Percentiles rank a stretch among this genome's conserved stretches.
phyloP scores from a whole-genome alignment of 2,797 vertebrate genomes.

The Babyrousa celebensis region DNA sequence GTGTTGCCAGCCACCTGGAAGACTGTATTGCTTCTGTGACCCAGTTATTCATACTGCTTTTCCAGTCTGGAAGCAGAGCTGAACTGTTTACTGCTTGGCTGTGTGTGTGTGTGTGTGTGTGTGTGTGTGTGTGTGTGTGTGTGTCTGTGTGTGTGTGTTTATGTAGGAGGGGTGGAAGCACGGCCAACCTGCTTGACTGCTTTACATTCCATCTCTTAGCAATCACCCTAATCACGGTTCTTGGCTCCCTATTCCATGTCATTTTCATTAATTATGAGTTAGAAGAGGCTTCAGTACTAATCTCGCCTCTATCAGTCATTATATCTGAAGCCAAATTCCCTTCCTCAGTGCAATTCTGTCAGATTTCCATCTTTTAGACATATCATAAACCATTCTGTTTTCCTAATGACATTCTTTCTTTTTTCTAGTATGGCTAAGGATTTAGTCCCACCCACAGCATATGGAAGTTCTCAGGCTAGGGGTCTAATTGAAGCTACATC shows the following conservation, averaged over 20 bases:
- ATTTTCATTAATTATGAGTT: conserved; percentile 61
- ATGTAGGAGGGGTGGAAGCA: neutral
- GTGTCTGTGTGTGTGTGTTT: neutral
- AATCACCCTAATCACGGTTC: neutral
- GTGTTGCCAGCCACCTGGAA: neutral
- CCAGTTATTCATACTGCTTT: neutral
- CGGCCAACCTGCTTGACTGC: conserved; percentile 41
- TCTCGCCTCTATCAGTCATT: neutral
- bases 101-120: neutral
- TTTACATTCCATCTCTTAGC: conserved; percentile 56
- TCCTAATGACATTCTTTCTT: neutral
- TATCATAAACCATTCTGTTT: neutral
- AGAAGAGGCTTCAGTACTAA: conserved; percentile 27
- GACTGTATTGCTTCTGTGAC: neutral
- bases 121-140: neutral
- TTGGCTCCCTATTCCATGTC: neutral
- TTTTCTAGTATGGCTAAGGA: neutral
- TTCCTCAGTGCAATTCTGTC: neutral
- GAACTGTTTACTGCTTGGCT: neutral
- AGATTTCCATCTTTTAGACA: neutral
- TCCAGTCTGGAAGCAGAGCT: neutral
- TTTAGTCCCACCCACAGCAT: neutral
- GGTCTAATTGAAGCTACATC: no score
- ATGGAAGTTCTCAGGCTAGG: no score
- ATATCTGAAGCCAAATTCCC: neutral